These are phyloP conservation scores for fruit fly (Drosophila melanogaster) DNA, from an alignment of 1,140 invertebrate species.

Conservation along the genomic window Release_6_plus_ISO1_MT NT_033777.3:28528001-28528500, in stretches of 20 bases:
- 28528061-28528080: background rate
- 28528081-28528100: slow-evolving; percentile 20
- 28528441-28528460: slow-evolving; percentile 35
- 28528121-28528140: slow-evolving; percentile 1
- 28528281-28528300: slow-evolving; percentile 17
- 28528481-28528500: slow-evolving; percentile 22
- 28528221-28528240: slow-evolving; percentile 16
- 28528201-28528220: slow-evolving; percentile 1
- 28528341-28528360: slow-evolving; percentile 38
- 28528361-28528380: slow-evolving; percentile 52
- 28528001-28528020: slow-evolving; percentile 28
- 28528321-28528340: slow-evolving; percentile 47
- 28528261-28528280: slow-evolving; percentile 14
- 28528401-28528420: slow-evolving; percentile 48
- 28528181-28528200: slow-evolving; percentile 39
- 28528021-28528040: slow-evolving; percentile 42
- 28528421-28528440: slow-evolving; percentile 50
- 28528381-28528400: slow-evolving; percentile 48
- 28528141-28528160: slow-evolving; percentile 6
- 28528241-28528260: slow-evolving; percentile 12
- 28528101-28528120: slow-evolving; percentile 27
- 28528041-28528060: slow-evolving; percentile 4
- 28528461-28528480: slow-evolving; percentile 31
- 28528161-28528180: slow-evolving; percentile 13
- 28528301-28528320: slow-evolving; percentile 20